These are phyloP conservation scores for Cettia cetti DNA, from an alignment of 2,113 vertebrate species.

Conservation along the genomic window DNA sequence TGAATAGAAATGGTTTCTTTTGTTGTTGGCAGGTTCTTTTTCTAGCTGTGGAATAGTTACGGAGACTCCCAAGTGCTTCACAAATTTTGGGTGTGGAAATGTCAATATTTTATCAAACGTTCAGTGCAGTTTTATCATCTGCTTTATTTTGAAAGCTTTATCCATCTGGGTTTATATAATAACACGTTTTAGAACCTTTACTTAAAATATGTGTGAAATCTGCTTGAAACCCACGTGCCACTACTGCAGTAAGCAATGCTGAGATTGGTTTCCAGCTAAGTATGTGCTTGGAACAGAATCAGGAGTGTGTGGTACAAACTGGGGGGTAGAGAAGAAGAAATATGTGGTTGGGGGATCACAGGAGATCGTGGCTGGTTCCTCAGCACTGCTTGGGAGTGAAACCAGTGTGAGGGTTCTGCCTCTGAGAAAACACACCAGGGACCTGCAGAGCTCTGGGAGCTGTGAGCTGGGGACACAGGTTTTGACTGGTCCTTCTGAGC, in stretches of 20 bases:
- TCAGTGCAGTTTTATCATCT: neutral
- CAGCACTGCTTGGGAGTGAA: neutral
- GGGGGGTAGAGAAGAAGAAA: neutral
- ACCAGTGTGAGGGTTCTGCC: accelerated
- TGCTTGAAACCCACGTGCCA: accelerated
- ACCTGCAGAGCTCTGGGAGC: neutral
- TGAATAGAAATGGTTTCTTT: neutral
- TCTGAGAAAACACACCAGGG: accelerated
- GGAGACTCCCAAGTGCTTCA: neutral
- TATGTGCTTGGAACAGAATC: neutral
- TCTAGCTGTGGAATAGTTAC: accelerated
- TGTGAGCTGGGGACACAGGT: neutral
- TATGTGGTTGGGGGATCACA: accelerated
- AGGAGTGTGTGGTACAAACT: accelerated
- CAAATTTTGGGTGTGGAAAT: neutral
- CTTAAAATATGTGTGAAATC: neutral
- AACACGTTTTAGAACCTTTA: accelerated
- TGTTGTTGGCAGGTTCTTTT: neutral
- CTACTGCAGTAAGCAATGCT: neutral
- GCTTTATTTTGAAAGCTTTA: neutral
- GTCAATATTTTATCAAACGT: neutral
- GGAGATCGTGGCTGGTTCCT: neutral
- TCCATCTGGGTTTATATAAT: neutral
- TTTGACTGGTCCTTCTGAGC: neutral
- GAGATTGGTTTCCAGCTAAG: neutral